Evolutionary conservation across 2,888 invertebrate genomes (phyloP), one percentile per base, ranked within the genome.

Genomic region (Phorcus lineatus): DNA sequence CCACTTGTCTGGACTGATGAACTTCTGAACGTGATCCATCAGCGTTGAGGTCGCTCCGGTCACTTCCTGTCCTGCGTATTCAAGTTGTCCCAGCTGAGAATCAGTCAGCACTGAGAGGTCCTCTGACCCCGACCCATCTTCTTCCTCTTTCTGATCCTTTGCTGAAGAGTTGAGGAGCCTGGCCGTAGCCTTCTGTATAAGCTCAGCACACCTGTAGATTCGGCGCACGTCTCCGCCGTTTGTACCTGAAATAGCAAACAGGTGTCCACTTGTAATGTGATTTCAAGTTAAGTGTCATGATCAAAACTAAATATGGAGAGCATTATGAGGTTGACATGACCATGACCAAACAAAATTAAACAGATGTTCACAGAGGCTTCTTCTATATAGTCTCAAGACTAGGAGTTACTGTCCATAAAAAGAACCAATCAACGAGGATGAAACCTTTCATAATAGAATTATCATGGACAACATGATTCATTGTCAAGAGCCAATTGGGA

Each of bases 191-290:
- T 86, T 87, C 80, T 88, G 88, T 36, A 91, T 87, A 78, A 89
- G 80, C 31, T 90, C 90, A 2, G 87, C 86, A 86, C 87, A 90
- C 77, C 85, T 81, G 16, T 86, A 84, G 9, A 90, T 31, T 57
- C 88, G 86, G 22, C 86, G 79, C 11, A 86, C 57, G 62, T 88
- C 87, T 74, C 78, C 82, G 13, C 86, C 86, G 17, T n/a, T 17
- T 53, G 24, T 74, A 9, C 19, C 47, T 57, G 74, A 2, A 74
- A n/a, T 11, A 36, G 31, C 3, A n/a, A 31, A 11, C 22, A 17
- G 74, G 19, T 36, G 36, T 36, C 2, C 36, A 4, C 36, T 4
- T 2, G 36, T 36, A 7, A 36, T 36, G 2, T 36, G 4, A 36
- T 47, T 47, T 6, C 47, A 47, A 13, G 4, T 36, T 36, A 4